Evolutionary conservation across 1,140 invertebrate genomes (phyloP).

Genomic region (Aphaenogaster floridana): DNA sequence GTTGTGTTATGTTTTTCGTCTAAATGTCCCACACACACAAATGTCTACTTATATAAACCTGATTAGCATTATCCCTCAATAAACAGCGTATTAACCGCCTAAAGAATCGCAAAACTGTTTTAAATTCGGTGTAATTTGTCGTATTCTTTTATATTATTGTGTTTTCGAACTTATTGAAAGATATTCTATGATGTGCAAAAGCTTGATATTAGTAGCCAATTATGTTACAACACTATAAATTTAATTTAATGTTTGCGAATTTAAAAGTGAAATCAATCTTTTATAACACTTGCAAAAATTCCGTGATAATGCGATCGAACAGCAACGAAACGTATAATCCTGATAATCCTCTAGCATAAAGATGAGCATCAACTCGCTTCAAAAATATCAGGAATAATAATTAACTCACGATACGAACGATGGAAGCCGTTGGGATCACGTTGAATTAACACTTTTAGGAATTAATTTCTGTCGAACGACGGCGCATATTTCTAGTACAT

Average conservation of each 20-base stretch:
- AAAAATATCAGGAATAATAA: background rate
- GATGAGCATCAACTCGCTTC: background rate
- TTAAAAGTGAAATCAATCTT: background rate
- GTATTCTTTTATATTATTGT: conserved; percentile 2
- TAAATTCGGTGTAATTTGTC: conserved; percentile 26
- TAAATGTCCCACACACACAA: conserved; percentile 28
- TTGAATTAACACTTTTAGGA: background rate
- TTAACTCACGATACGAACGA: conserved; percentile 35
- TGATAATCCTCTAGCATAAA: conserved; percentile 4
- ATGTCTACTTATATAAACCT: conserved; percentile 6
- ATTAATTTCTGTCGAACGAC: conserved; percentile 6
- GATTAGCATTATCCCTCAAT: conserved; percentile 22
- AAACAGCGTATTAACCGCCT: conserved; percentile 44
- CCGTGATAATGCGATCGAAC: background rate
- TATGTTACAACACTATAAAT: background rate
- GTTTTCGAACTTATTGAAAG: background rate
- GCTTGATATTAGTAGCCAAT: conserved; percentile 4
- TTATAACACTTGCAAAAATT: background rate
- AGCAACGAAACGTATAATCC: conserved; percentile 47
- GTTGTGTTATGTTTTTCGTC: conserved; percentile 10
- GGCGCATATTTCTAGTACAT: background rate
- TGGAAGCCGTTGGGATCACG: conserved; percentile 20
- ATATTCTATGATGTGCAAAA: conserved; percentile 20
- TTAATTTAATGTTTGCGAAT: background rate
- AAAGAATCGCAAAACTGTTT: conserved; percentile 7